Percentiles rank a stretch among this genome's conserved stretches.
phyloP scores from a whole-genome alignment of 1,140 invertebrate species.

The Drosophila sulfurigaster region DNA sequence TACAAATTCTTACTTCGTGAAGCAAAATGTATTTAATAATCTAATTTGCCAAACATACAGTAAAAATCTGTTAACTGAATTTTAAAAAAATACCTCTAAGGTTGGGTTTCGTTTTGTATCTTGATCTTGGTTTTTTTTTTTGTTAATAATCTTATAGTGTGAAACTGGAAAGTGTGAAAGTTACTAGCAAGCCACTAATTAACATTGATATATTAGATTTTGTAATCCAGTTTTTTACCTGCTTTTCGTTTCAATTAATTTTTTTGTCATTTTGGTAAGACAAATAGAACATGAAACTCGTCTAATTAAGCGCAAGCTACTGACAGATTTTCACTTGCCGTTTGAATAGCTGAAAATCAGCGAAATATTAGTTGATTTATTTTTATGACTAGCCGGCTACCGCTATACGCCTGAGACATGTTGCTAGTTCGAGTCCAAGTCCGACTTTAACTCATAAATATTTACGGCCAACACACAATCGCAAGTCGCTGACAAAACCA shows the following conservation, averaged over 20 bases:
- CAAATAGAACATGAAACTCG: conserved; percentile 72
- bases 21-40: too few species aligned
- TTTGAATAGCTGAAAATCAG: conserved; percentile 60
- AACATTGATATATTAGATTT: conserved; percentile 69
- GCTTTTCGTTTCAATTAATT: conserved; percentile 2
- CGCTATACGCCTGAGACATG: conserved; percentile 47
- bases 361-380: conserved; percentile 73
- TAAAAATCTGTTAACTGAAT: too few species aligned
- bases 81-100: too few species aligned
- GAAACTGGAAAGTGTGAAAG: conserved; percentile 81
- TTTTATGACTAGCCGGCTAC: conserved; percentile 49
- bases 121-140: too few species aligned
- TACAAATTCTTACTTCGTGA: too few species aligned
- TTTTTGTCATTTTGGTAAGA: conserved; percentile 24
- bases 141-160: conserved; percentile 60
- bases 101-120: too few species aligned
- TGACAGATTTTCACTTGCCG: conserved; percentile 59
- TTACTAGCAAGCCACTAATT: conserved; percentile 64
- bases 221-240: conserved; percentile 25
- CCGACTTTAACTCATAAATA: conserved; percentile 64
- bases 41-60: too few species aligned
- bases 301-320: conserved; percentile 56
- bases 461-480: conserved; percentile 62
- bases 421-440: conserved; percentile 35
- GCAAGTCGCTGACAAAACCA: conserved; percentile 58